Conservation (phyloP, 2,888 invertebrate species). For the Dyspetes luteomarginatus region DNA sequence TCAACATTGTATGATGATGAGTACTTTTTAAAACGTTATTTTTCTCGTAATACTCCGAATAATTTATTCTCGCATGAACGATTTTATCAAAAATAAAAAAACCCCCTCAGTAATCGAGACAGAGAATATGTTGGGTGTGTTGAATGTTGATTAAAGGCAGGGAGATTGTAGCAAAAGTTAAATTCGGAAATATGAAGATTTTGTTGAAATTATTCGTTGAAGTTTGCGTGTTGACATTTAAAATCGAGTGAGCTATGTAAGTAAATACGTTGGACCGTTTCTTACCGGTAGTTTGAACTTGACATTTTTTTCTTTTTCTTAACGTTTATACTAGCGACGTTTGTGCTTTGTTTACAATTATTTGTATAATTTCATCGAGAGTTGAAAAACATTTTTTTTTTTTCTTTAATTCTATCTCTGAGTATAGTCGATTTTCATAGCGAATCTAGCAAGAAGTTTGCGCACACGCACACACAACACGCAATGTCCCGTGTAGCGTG, state of each 20-base stretch:
- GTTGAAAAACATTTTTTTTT: not conserved
- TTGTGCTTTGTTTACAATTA: constrained; percentile 6
- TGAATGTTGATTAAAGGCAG: no score
- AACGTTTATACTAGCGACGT: not conserved
- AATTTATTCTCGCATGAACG: no score
- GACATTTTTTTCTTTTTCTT: constrained; percentile 15
- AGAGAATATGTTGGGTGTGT: no score
- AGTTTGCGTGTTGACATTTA: not conserved
- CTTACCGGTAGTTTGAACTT: constrained; percentile 25
- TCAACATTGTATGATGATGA: not conserved
- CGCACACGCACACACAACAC: not conserved
- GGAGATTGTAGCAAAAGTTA: no score
- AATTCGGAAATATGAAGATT: no score
- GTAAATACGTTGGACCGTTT: not conserved
- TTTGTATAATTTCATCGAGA: no score
- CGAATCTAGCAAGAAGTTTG: constrained; percentile 15
- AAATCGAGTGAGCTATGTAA: not conserved
- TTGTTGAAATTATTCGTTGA: no score
- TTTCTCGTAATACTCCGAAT: no score
- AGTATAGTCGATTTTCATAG: not conserved
- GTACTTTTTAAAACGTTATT: not conserved
- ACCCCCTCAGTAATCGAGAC: no score
- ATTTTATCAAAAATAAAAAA: no score
- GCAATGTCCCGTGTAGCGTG: constrained; percentile 54
- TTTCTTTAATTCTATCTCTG: not conserved